These are phyloP conservation scores for Tinamus guttatus DNA, from an alignment of 2,113 vertebrate genomes.

Conservation along the genomic window DNA sequence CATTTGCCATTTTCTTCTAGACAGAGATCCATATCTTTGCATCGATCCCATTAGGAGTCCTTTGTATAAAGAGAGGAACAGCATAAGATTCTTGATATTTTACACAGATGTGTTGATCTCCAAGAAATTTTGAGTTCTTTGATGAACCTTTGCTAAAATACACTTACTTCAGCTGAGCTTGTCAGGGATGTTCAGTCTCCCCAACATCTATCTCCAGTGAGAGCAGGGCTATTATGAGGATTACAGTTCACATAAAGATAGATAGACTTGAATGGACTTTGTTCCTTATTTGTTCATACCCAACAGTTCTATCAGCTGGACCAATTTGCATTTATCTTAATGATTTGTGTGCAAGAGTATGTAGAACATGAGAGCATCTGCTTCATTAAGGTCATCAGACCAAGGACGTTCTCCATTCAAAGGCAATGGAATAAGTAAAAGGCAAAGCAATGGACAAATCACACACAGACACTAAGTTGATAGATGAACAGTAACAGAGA, in stretches of 20 bases:
- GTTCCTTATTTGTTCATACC: neutral
- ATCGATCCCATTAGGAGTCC: neutral
- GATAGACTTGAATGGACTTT: neutral
- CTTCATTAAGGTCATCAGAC: too few species aligned
- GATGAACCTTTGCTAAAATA: neutral
- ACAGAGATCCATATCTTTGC: neutral
- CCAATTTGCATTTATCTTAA: neutral
- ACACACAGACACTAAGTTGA: too few species aligned
- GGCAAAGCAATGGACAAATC: too few species aligned
- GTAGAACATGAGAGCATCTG: too few species aligned
- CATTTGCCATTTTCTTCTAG: neutral
- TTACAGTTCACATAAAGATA: too few species aligned
- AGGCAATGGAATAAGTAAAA: too few species aligned
- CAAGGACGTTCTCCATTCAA: too few species aligned
- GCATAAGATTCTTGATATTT: neutral
- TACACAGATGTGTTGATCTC: neutral
- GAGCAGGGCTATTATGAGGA: neutral
- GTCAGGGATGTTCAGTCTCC: neutral
- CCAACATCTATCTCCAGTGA: neutral
- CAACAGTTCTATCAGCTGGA: neutral
- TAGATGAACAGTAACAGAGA: too few species aligned
- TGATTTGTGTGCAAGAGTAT: neutral
- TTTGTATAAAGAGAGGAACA: neutral
- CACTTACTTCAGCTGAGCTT: neutral
- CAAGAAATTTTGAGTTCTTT: neutral